Conservation (phyloP, 2,113 vertebrate species). For the Riparia riparia region DNA sequence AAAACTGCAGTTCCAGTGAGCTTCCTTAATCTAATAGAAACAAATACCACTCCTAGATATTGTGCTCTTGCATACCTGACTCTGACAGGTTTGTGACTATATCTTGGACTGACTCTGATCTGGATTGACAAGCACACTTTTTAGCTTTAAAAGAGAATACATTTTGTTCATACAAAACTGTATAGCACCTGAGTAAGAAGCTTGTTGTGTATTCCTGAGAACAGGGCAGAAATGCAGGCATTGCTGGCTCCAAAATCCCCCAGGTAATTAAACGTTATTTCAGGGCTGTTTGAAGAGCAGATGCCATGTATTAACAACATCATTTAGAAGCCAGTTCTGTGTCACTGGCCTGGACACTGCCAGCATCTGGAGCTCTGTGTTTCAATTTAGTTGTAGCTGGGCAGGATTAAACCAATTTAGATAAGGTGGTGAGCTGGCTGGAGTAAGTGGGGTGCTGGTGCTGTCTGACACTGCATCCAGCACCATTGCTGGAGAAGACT, state of each 20-base stretch:
- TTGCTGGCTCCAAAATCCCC: background rate
- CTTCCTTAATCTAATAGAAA: background rate
- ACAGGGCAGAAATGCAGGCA: background rate
- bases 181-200: background rate
- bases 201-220: fast-evolving
- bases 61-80: background rate
- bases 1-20: background rate
- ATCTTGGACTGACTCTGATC: background rate
- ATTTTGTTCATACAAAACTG: background rate
- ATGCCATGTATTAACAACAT: background rate
- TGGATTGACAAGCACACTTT: background rate
- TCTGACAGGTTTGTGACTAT: background rate
- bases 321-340: background rate
- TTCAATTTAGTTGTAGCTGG: background rate
- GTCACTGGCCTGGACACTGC: background rate
- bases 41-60: background rate
- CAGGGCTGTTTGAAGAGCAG: background rate
- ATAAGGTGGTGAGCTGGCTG: background rate
- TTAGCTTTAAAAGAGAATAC: background rate
- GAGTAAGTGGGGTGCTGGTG: background rate
- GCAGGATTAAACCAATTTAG: background rate
- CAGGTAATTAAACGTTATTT: background rate
- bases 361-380: background rate
- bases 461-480: background rate
- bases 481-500: background rate